Percentiles rank a stretch among this genome's conserved stretches.
Conservation (phyloP, 2,888 invertebrate species). For the Drosophila putrida region DNA sequence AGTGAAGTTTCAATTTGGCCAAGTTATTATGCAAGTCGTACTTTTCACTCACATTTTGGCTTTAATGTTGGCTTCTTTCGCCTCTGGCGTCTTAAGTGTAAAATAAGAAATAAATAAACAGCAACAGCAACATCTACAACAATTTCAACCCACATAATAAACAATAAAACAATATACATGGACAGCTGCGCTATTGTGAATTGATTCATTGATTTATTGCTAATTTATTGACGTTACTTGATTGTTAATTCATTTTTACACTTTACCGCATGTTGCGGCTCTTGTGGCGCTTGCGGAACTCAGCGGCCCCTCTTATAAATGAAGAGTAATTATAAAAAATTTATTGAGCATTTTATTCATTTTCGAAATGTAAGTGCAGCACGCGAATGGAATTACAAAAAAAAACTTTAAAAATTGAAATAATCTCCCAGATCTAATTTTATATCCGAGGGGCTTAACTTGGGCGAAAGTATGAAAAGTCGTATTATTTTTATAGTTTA, state of each 20-base stretch:
- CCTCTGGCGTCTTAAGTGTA: slow-evolving; percentile 17
- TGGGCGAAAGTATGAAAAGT: slow-evolving; percentile 28
- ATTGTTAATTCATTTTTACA: slow-evolving; percentile 75
- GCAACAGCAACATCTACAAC: slow-evolving; percentile 49
- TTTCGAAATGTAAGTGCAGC: slow-evolving; percentile 47
- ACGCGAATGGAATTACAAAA: slow-evolving; percentile 51
- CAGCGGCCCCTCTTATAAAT: slow-evolving; percentile 49
- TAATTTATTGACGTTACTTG: slow-evolving; percentile 68
- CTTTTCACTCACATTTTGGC: slow-evolving; percentile 43
- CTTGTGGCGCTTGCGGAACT: slow-evolving; percentile 56
- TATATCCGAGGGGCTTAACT: background rate
- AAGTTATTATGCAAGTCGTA: slow-evolving; percentile 61
- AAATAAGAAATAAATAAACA: slow-evolving; percentile 35
- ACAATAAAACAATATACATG: slow-evolving; percentile 52
- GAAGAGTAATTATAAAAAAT: slow-evolving; percentile 67
- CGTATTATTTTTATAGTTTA: background rate
- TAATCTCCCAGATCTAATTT: slow-evolving; percentile 24
- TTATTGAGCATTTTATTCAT: slow-evolving; percentile 63
- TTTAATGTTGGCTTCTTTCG: slow-evolving; percentile 28
- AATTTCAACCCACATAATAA: slow-evolving; percentile 67
- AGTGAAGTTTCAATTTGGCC: slow-evolving; percentile 62
- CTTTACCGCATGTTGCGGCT: slow-evolving; percentile 42
- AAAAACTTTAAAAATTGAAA: slow-evolving; percentile 4
- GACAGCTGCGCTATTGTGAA: slow-evolving; percentile 55
- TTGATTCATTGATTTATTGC: slow-evolving; percentile 77